Evolutionary conservation across 2,113 vertebrate species (phyloP).

Genomic region (Leptobrachium ailaonicum): DNA sequence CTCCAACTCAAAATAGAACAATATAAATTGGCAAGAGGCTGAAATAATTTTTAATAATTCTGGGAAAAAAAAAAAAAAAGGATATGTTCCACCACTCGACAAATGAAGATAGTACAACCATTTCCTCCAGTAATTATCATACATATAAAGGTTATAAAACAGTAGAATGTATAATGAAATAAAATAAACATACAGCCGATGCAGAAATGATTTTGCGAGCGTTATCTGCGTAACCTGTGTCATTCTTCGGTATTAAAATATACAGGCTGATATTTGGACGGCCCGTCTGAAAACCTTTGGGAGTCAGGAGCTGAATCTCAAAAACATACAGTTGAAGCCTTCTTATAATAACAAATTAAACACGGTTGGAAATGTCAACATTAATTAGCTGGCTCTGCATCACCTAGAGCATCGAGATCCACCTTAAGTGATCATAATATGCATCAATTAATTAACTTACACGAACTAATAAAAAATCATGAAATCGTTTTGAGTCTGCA

Average conservation of each 20-base stretch:
- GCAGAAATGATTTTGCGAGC: neutral
- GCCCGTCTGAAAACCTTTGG: conserved; percentile 29
- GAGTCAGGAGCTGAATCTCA: conserved; percentile 39
- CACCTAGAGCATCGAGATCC: conserved; percentile 48
- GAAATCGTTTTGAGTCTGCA: conserved; percentile 44
- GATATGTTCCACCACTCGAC: too few relatives aligned
- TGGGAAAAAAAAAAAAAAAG: too few relatives aligned
- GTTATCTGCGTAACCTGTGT: neutral
- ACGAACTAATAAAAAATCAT: conserved; percentile 45
- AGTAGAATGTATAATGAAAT: neutral
- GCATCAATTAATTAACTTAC: conserved; percentile 46
- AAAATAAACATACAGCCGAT: neutral
- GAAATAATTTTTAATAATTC: too few relatives aligned
- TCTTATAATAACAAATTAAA: conserved; percentile 57
- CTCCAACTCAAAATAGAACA: too few relatives aligned
- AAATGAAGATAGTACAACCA: too few relatives aligned
- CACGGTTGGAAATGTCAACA: conserved; percentile 60
- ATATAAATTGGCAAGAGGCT: too few relatives aligned
- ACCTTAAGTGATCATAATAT: conserved; percentile 50
- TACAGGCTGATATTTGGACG: conserved; percentile 29
- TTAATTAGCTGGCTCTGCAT: conserved; percentile 57
- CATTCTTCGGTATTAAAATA: conserved; percentile 12
- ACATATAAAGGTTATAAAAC: too few relatives aligned
- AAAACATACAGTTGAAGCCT: conserved; percentile 49
- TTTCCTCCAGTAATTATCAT: too few relatives aligned